A percentile compares a stretch with the other conserved stretches of the same genome.
These are phyloP conservation scores for Pocillopora damicornis DNA, from an alignment of 64 coral and sea anemone genomes.

Conservation along the genomic window DNA sequence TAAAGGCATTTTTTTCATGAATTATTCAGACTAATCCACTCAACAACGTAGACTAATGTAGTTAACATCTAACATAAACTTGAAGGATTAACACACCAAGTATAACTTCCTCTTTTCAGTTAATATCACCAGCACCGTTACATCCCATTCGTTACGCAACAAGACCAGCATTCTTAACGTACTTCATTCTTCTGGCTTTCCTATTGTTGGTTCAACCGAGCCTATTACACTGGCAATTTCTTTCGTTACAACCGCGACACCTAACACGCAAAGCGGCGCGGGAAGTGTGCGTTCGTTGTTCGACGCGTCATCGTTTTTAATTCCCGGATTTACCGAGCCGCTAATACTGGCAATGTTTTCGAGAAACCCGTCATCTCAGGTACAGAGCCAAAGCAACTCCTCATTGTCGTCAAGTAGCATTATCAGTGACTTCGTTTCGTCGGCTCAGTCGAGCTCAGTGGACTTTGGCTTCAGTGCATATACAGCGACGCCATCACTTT, in stretches of 20 bases:
- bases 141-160: conserved; percentile 12
- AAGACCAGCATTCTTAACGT: conserved; percentile 18
- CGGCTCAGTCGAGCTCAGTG: background rate
- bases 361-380: background rate
- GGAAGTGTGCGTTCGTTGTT: conserved; percentile 17
- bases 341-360: conserved; percentile 4
- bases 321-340: conserved; percentile 27
- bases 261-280: background rate
- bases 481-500: too few relatives aligned
- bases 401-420: conserved; percentile 8
- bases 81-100: background rate
- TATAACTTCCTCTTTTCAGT: conserved; percentile 28
- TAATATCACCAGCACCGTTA: conserved; percentile 7
- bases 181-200: conserved; percentile 27
- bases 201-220: conserved; percentile 19
- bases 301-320: conserved; percentile 14
- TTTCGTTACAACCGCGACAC: conserved; percentile 11
- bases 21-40: background rate
- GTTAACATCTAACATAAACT: background rate
- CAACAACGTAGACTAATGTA: too few relatives aligned
- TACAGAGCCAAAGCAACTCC: background rate
- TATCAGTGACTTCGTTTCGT: background rate
- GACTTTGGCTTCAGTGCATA: too few relatives aligned
- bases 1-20: background rate
- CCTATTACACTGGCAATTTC: conserved; percentile 14